Percentiles rank a stretch among this genome's conserved stretches.
Conservation (phyloP, 2,888 invertebrate genomes). For the Nomada hirtipes region DNA sequence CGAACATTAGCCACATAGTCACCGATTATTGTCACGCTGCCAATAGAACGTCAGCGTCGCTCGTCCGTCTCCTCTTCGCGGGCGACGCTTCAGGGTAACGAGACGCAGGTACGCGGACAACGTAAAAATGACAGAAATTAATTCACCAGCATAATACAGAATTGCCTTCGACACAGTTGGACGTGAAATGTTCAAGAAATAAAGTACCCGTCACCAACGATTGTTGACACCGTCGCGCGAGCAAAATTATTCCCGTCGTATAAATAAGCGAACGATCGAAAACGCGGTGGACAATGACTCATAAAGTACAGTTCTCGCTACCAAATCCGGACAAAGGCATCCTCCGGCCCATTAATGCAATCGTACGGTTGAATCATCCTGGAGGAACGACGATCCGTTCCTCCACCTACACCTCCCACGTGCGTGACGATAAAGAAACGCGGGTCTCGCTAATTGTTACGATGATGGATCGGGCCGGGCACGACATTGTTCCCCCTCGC, state of each 20-base stretch:
- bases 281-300: conserved; percentile 59
- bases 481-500: conserved; percentile 54
- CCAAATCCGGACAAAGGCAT: conserved; percentile 68
- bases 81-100: conserved; percentile 30
- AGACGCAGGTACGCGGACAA: conserved; percentile 39
- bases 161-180: conserved; percentile 54
- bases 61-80: conserved; percentile 39
- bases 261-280: conserved; percentile 9
- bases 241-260: background rate
- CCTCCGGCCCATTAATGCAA: conserved; percentile 69
- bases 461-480: conserved; percentile 76
- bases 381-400: conserved; percentile 55
- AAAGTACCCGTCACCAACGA: too few relatives aligned
- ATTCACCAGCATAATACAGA: conserved; percentile 56
- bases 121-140: conserved; percentile 57
- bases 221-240: background rate
- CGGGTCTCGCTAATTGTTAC: conserved; percentile 76
- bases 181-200: background rate
- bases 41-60: conserved; percentile 54
- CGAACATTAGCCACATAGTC: conserved; percentile 39
- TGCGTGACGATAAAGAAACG: conserved; percentile 67
- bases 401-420: conserved; percentile 79
- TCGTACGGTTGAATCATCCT: conserved; percentile 71
- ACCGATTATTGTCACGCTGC: conserved; percentile 64
- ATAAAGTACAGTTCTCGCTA: conserved; percentile 52